Evolutionary conservation across 2,888 invertebrate species (phyloP).

Genomic region (Tortrix viridana): DNA sequence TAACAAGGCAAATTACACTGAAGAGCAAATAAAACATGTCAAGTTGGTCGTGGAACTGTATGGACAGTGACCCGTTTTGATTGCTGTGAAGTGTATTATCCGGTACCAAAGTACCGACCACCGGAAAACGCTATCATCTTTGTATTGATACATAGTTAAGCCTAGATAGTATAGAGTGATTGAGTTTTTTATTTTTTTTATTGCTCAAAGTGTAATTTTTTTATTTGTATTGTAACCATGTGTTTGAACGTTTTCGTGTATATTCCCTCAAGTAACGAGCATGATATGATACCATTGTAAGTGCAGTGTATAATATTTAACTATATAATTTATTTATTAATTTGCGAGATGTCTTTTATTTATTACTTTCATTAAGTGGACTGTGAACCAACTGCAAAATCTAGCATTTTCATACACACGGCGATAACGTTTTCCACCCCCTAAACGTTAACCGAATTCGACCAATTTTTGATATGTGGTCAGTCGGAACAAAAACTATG

Average conservation of each 20-base stretch:
- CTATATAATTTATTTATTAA: constrained; percentile 84
- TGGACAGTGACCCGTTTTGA: background rate
- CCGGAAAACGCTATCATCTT: constrained; percentile 33
- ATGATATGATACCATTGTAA: constrained; percentile 74
- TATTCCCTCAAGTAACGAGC: constrained; percentile 76
- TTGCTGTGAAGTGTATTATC: constrained; percentile 28
- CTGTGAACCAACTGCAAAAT: too few species aligned
- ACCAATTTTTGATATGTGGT: too few species aligned
- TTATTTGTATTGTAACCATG: constrained; percentile 67
- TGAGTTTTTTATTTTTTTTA: constrained; percentile 81
- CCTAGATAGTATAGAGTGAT: constrained; percentile 70
- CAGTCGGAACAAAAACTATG: too few species aligned
- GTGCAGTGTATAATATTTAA: constrained; percentile 82
- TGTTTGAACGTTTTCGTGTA: constrained; percentile 78
- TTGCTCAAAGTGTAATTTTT: constrained; percentile 79
- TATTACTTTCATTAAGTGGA: constrained; percentile 49
- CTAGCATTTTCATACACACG: too few species aligned
- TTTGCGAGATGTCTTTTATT: constrained; percentile 60
- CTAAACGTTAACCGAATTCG: too few species aligned
- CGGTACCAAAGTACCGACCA: constrained; percentile 53
- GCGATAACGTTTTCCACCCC: too few species aligned
- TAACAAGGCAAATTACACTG: constrained; percentile 5
- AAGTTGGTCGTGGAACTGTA: too few species aligned
- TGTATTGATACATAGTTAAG: constrained; percentile 56
- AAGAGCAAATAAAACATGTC: too few species aligned